Conservation (phyloP, 2,113 vertebrate genomes). For the Tupaia tana region DNA sequence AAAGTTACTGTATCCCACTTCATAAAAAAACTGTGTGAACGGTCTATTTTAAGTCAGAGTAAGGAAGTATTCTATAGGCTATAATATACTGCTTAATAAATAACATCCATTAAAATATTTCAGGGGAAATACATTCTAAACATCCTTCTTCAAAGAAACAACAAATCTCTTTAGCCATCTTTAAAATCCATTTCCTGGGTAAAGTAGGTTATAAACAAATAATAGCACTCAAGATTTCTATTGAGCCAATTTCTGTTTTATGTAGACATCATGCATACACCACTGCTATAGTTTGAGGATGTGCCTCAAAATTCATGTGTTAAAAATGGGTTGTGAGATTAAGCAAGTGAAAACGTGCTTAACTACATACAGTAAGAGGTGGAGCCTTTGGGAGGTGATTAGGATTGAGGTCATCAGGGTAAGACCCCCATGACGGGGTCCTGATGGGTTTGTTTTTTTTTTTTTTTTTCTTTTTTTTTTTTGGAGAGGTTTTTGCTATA, state of each 20-base stretch:
- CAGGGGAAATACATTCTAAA: background rate
- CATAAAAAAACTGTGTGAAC: background rate
- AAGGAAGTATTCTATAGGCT: background rate
- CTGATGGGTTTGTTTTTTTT: too few relatives aligned
- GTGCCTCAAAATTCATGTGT: too few relatives aligned
- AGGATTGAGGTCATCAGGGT: too few relatives aligned
- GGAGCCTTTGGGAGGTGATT: too few relatives aligned
- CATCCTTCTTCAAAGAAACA: constrained; percentile 33
- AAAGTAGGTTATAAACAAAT: constrained; percentile 38
- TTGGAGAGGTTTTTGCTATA: too few relatives aligned
- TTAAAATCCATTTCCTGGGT: background rate
- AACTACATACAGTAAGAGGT: too few relatives aligned
- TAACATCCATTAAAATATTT: background rate
- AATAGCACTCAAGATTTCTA: constrained; percentile 33
- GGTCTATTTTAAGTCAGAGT: constrained; percentile 28
- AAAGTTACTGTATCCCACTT: background rate
- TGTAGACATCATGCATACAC: background rate
- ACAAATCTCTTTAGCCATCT: background rate
- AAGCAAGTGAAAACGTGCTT: too few relatives aligned
- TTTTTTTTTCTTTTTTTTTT: too few relatives aligned
- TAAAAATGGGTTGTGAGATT: too few relatives aligned
- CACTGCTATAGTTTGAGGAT: background rate
- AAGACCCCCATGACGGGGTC: too few relatives aligned
- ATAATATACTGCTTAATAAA: constrained; percentile 30
- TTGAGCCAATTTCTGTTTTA: constrained; percentile 12